A percentile compares a stretch with the other conserved stretches of the same genome.
Conservation (phyloP, 2,797 vertebrate species). For the Sebastes glaucus region DNA sequence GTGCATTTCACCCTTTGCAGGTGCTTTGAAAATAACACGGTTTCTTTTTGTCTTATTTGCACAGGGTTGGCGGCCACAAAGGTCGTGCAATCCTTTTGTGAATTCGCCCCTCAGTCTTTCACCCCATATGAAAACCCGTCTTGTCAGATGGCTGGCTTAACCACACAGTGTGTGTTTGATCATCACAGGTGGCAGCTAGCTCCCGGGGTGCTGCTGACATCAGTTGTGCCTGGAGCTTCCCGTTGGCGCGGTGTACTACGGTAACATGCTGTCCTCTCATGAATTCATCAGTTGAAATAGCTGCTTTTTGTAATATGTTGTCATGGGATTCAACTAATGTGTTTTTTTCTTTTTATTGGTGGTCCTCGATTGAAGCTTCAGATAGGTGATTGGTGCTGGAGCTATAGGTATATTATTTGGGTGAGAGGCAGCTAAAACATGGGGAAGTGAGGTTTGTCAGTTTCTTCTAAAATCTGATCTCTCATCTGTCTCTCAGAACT, state of each 20-base stretch:
- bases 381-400: background rate
- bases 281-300: background rate
- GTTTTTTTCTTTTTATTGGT: background rate
- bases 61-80: no score
- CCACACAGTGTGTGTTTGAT: constrained; percentile 7
- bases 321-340: constrained; percentile 6
- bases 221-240: constrained; percentile 27
- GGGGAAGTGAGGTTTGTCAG: background rate
- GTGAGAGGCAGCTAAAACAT: background rate
- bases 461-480: background rate
- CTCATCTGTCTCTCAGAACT: background rate
- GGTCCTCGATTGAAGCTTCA: background rate
- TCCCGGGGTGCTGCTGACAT: constrained; percentile 12
- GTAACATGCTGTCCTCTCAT: background rate
- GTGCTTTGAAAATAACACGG: no score
- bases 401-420: background rate
- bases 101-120: background rate
- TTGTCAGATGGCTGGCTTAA: constrained; percentile 17
- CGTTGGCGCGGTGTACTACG: background rate
- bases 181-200: constrained; percentile 21
- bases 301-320: background rate
- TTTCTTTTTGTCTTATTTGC: no score
- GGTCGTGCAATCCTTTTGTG: no score
- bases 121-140: background rate
- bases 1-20: no score